Conservation (phyloP, 2,888 invertebrate genomes). For the Yponomeuta sedellus region DNA sequence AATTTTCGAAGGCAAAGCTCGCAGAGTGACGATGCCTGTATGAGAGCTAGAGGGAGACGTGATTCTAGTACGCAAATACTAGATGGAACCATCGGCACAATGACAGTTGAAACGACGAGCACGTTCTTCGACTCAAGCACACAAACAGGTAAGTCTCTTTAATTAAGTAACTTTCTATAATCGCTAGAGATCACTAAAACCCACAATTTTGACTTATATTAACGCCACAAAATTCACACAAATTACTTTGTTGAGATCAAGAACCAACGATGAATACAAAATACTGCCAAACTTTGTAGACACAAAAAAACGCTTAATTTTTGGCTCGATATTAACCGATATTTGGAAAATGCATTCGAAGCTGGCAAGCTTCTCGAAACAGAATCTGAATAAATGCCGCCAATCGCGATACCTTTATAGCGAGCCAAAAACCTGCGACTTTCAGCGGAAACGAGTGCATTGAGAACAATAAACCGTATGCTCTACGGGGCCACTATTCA, state of each 20-base stretch:
- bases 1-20: slow-evolving; percentile 94
- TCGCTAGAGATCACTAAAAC: not conserved
- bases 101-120: slow-evolving; percentile 95
- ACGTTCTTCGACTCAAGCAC: slow-evolving; percentile 95
- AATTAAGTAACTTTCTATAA: not conserved
- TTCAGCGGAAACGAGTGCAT: slow-evolving; percentile 31
- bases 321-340: not conserved
- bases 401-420: slow-evolving; percentile 32
- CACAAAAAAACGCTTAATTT: not conserved
- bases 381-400: slow-evolving; percentile 15
- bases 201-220: too few species aligned
- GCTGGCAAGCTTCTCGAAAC: slow-evolving; percentile 2
- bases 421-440: not conserved
- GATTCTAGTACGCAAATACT: slow-evolving; percentile 94
- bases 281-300: not conserved
- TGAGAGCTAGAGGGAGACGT: slow-evolving; percentile 82
- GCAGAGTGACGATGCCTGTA: slow-evolving; percentile 88
- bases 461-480: slow-evolving; percentile 43
- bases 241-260: slow-evolving; percentile 1
- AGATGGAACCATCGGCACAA: slow-evolving; percentile 92
- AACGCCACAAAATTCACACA: not conserved
- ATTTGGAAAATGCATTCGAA: not conserved
- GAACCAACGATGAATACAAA: not conserved
- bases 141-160: slow-evolving; percentile 85
- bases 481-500: slow-evolving; percentile 37